These are phyloP conservation scores for Caenorhabditis uteleia DNA, from an alignment of 2,888 invertebrate genomes.

Conservation along the genomic window DNA sequence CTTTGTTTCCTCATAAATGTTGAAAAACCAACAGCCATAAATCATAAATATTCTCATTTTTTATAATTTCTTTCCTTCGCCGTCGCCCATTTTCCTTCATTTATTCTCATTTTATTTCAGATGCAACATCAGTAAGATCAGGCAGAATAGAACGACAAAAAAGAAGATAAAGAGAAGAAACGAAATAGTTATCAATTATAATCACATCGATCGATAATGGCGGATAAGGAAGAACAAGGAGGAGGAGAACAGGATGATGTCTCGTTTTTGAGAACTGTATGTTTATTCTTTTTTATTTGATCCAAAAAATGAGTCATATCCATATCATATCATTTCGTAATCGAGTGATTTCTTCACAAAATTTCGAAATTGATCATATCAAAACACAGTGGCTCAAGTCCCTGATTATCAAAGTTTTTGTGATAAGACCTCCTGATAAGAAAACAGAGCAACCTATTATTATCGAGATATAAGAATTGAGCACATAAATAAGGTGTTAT, in stretches of 20 bases:
- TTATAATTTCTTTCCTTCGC: slow-evolving; percentile 7
- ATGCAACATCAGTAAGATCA: slow-evolving; percentile 19
- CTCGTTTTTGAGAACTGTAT: slow-evolving; percentile 95
- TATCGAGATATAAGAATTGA: no score
- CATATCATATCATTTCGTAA: no score
- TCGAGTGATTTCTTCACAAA: no score
- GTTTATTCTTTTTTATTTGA: no score
- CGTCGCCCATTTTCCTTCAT: slow-evolving; percentile 6
- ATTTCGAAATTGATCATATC: no score
- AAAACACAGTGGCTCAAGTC: no score
- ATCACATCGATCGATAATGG: slow-evolving; percentile 59
- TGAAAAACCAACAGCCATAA: not conserved
- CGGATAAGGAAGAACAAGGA: slow-evolving; percentile 74
- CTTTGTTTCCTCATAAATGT: not conserved
- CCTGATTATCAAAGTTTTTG: no score
- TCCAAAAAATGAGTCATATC: not conserved
- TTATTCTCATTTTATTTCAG: slow-evolving; percentile 11
- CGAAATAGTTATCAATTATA: slow-evolving; percentile 10
- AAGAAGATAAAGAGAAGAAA: slow-evolving; percentile 2
- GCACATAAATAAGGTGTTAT: no score
- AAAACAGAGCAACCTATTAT: no score
- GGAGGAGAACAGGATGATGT: slow-evolving; percentile 99
- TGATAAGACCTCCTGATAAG: no score
- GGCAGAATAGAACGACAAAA: not conserved
- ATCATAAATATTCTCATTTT: not conserved